These are phyloP conservation scores for Embidobia sp. DNA, from an alignment of 2,888 invertebrate genomes.

Conservation along the genomic window DNA sequence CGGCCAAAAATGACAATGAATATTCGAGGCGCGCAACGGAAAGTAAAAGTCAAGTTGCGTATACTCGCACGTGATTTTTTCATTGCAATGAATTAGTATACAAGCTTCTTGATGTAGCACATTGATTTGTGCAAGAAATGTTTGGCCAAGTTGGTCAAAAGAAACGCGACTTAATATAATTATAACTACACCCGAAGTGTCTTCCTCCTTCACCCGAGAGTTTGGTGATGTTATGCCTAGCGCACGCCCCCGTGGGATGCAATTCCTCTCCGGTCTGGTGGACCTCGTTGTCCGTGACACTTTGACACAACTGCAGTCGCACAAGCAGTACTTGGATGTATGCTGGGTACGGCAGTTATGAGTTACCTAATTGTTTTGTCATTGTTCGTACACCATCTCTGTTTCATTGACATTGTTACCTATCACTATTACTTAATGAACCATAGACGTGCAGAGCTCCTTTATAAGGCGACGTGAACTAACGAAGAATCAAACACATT, in stretches of 20 bases:
- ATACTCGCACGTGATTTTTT: too few species aligned
- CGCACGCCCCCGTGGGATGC: slow-evolving; percentile 71
- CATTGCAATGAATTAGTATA: too few species aligned
- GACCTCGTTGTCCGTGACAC: slow-evolving; percentile 79
- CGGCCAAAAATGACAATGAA: slow-evolving; percentile 24
- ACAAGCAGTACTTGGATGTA: slow-evolving; percentile 71
- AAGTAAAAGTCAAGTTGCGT: slow-evolving; percentile 2
- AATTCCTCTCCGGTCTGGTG: slow-evolving; percentile 80
- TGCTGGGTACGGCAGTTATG: slow-evolving; percentile 79
- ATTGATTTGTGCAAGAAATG: too few species aligned
- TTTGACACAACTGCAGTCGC: slow-evolving; percentile 77
- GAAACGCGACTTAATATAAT: slow-evolving; percentile 26
- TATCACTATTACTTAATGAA: slow-evolving; percentile 28
- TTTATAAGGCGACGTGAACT: neutral
- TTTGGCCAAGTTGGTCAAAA: too few species aligned
- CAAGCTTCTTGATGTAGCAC: too few species aligned
- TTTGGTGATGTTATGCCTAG: slow-evolving; percentile 72
- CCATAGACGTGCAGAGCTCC: neutral
- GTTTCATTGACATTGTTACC: slow-evolving; percentile 54
- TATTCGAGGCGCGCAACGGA: slow-evolving; percentile 13
- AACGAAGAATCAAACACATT: slow-evolving; percentile 11
- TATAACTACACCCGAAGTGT: too few species aligned
- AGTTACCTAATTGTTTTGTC: slow-evolving; percentile 81
- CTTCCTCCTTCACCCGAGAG: slow-evolving; percentile 66
- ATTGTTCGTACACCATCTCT: slow-evolving; percentile 72